Evolutionary conservation across 2,797 vertebrate species (phyloP).

Genomic region (Perdix hodgsoniae): DNA sequence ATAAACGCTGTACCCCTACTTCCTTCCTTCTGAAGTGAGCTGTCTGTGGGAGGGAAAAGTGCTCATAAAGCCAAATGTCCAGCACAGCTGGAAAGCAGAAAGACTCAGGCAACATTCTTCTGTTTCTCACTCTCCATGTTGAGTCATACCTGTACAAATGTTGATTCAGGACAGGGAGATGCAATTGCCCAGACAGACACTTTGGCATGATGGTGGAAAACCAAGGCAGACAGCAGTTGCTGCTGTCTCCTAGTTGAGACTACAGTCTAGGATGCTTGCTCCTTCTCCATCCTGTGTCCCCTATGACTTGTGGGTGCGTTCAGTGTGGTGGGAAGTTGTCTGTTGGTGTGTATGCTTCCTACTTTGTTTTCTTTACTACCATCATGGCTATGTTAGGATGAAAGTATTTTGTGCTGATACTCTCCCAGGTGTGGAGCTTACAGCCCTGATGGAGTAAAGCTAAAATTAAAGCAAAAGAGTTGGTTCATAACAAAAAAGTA

Average conservation of each 20-base stretch:
- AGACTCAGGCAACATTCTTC: not conserved
- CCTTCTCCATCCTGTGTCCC: not conserved
- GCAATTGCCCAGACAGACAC: not conserved
- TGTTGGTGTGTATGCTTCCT: not conserved
- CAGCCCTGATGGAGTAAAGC: not conserved
- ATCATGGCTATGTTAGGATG: not conserved
- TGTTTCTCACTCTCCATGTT: not conserved
- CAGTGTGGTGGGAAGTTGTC: no score
- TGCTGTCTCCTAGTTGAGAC: not conserved
- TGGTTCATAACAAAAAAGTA: not conserved
- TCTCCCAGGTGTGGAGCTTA: not conserved
- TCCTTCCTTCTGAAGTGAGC: not conserved
- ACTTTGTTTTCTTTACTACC: not conserved
- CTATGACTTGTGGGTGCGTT: not conserved
- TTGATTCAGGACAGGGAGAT: not conserved
- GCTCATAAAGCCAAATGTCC: not conserved
- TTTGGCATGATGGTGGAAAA: not conserved
- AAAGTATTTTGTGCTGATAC: not conserved
- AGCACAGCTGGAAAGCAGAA: not conserved
- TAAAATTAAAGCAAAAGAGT: not conserved
- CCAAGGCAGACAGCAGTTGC: not conserved
- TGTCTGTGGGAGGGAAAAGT: not conserved
- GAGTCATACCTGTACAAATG: accelerated
- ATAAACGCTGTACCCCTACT: accelerated
- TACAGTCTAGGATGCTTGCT: not conserved